These are phyloP conservation scores for Pilophorus perplexus DNA, from an alignment of 2,888 invertebrate species.

Conservation along the genomic window DNA sequence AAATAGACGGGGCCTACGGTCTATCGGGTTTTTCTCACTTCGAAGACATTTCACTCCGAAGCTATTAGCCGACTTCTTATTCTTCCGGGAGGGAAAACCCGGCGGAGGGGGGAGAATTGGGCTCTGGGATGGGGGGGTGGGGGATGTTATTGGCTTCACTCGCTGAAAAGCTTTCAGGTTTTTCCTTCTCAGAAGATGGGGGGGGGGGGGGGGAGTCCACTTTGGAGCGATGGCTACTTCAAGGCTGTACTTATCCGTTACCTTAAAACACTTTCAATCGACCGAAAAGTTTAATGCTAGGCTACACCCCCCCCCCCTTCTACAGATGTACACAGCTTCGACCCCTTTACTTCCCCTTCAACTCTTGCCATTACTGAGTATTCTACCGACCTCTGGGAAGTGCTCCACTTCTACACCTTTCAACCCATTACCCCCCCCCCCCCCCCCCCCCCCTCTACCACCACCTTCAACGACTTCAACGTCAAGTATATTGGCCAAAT, in stretches of 20 bases:
- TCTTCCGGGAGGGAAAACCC: slow-evolving; percentile 13
- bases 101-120: slow-evolving; percentile 12
- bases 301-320: not conserved
- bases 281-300: slow-evolving; percentile 42
- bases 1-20: too few relatives aligned
- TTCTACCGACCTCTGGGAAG: slow-evolving; percentile 20
- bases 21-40: too few relatives aligned
- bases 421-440: not conserved
- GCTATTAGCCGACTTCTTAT: slow-evolving; percentile 16
- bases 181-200: too few relatives aligned
- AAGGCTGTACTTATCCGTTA: slow-evolving; percentile 40
- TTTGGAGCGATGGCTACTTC: slow-evolving; percentile 41
- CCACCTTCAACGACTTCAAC: not conserved
- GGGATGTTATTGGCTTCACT: slow-evolving; percentile 34
- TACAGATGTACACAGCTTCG: not conserved
- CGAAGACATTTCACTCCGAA: too few relatives aligned
- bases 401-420: not conserved
- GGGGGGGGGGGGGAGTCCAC: slow-evolving; percentile 37
- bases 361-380: slow-evolving; percentile 34
- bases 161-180: slow-evolving; percentile 42
- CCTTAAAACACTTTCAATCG: slow-evolving; percentile 43
- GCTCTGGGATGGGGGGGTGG: not conserved
- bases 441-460: not conserved
- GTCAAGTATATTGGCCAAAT: too few relatives aligned
- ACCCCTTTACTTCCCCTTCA: slow-evolving; percentile 8